A percentile compares a stretch with the other conserved stretches of the same genome.
Conservation (phyloP, 2,888 invertebrate genomes). For the Archips xylosteana region DNA sequence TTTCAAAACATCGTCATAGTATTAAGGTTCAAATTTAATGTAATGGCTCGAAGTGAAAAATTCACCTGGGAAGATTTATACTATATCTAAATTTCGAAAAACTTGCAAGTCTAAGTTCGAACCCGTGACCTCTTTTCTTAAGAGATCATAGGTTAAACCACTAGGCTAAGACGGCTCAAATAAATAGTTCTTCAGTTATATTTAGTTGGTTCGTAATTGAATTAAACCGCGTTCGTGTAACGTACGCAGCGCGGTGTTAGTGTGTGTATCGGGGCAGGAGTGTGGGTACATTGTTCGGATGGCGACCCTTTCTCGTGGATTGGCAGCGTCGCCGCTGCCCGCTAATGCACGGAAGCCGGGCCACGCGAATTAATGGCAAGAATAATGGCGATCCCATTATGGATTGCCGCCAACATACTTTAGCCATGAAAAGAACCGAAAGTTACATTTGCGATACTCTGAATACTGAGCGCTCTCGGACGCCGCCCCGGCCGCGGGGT, state of each 20-base stretch:
- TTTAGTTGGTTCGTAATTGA: slow-evolving; percentile 30
- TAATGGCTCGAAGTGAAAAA: too few relatives aligned
- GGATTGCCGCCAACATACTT: slow-evolving; percentile 87
- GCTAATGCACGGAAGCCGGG: slow-evolving; percentile 85
- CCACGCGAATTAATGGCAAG: slow-evolving; percentile 85
- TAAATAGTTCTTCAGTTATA: background rate
- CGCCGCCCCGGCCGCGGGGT: slow-evolving; percentile 59
- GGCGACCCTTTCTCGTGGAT: slow-evolving; percentile 71
- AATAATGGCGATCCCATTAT: slow-evolving; percentile 86
- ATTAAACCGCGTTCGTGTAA: slow-evolving; percentile 21
- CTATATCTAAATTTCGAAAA: too few relatives aligned
- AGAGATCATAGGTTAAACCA: too few relatives aligned
- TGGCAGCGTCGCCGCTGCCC: slow-evolving; percentile 78
- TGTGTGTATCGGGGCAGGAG: slow-evolving; percentile 46
- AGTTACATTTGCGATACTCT: slow-evolving; percentile 86
- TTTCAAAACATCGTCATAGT: too few relatives aligned
- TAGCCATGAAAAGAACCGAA: slow-evolving; percentile 86
- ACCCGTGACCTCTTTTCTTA: too few relatives aligned
- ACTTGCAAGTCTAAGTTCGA: too few relatives aligned
- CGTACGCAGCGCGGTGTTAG: background rate
- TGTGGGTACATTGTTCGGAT: slow-evolving; percentile 59
- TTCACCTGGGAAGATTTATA: too few relatives aligned
- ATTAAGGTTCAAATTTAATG: too few relatives aligned
- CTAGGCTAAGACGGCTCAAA: too few relatives aligned
- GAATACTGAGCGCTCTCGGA: slow-evolving; percentile 83